phyloP scores from a whole-genome alignment of 2,797 vertebrate species.

The Etheostoma nigrum region DNA sequence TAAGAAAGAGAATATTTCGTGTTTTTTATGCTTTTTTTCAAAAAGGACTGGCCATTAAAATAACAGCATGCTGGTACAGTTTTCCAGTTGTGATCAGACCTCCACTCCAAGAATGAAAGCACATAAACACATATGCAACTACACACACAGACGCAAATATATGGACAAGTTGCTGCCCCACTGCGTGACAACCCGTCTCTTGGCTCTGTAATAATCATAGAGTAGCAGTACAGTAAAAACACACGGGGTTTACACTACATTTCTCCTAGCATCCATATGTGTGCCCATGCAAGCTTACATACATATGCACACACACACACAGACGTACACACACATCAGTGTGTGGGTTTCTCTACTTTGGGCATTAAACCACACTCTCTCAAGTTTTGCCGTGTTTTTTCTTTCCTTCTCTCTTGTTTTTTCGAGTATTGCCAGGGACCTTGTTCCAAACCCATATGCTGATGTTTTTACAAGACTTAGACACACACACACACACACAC shows the following conservation, averaged over 20 bases:
- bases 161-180: constrained; percentile 42
- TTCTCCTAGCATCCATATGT: constrained; percentile 64
- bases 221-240: constrained; percentile 76
- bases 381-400: constrained; percentile 69
- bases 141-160: constrained; percentile 25
- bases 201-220: constrained; percentile 73
- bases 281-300: constrained; percentile 54
- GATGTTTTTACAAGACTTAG: constrained; percentile 78
- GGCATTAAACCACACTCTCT: constrained; percentile 78
- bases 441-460: constrained; percentile 74
- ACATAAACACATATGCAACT: constrained; percentile 12
- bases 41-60: constrained; percentile 23
- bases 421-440: constrained; percentile 67
- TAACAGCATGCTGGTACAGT: constrained; percentile 31
- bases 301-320: constrained; percentile 41
- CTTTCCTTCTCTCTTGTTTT: constrained; percentile 66
- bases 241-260: constrained; percentile 73
- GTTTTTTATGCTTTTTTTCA: constrained; percentile 10
- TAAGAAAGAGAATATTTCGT: neutral
- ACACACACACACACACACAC: constrained; percentile 44
- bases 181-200: constrained; percentile 61
- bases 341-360: constrained; percentile 79
- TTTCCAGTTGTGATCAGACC: constrained; percentile 57
- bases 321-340: constrained; percentile 60
- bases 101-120: constrained; percentile 34